Base-by-base conservation (phyloP, 2,888 invertebrate species). In the Acleris laterana region DNA sequence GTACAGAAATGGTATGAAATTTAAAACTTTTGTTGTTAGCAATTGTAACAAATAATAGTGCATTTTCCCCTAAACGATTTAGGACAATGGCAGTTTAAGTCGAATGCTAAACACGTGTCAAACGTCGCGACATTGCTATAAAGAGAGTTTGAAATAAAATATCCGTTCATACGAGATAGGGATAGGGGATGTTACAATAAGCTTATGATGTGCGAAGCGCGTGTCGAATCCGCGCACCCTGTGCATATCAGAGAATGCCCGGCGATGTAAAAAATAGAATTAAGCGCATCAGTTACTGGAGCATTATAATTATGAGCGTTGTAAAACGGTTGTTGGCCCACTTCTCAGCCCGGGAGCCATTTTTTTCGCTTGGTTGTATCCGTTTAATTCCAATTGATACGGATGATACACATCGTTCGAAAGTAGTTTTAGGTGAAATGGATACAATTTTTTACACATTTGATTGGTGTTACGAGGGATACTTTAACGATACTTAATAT, bases 31-130 rank as follows among this genome's bases (percentile, higher is more conserved):
- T 66, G 62, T 66, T 44, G 61, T 22, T n/a, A 57, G 38, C 56
- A 71, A 72, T 73, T 57, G 52, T 70, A 63, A 72, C 69, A 71
- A 68, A 72, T 73, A 76, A 75, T 74, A 72, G 72, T 73, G 72
- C 74, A 72, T 72, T 78, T 79, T 82, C 85, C 89, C 90, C 85
- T 83, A 84, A 85, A 82, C 81, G 79, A 80, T 81, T 78, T 70
- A 72, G 76, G 78, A 91, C 90, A 90, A 90, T 82, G 76, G 85
- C 78, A 83, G 80, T 87, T 60, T 86, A 87, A 89, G 85, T 88
- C 84, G 84, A 81, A 86, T 85, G 81, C 88, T 88, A 89, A 91
- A 89, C 91, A 90, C 90, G 91, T 89, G 92, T 91, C 92, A 89
- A 88, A 83, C 81, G 79, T 81, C 80, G 80, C 81, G 85, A 88